Percentiles rank a stretch among this genome's conserved stretches.
Evolutionary conservation across 2,888 invertebrate species (phyloP).

Genomic region (Lutraria lutraria): DNA sequence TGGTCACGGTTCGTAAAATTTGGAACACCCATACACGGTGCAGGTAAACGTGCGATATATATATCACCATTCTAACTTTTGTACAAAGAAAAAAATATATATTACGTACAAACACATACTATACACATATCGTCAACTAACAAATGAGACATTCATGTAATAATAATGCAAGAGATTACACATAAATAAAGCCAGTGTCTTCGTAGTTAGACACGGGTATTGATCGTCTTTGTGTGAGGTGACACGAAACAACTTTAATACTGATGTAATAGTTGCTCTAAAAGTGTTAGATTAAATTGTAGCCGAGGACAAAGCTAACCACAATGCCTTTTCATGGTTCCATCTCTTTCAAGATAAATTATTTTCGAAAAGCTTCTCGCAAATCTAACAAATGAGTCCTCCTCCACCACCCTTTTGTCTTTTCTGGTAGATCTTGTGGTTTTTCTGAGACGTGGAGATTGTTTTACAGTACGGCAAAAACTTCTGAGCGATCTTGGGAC

Average conservation of each 20-base stretch:
- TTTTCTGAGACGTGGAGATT: background rate
- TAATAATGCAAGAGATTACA: no score
- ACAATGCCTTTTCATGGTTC: background rate
- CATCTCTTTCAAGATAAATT: background rate
- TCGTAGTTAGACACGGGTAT: background rate
- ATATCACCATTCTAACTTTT: no score
- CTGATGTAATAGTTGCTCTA: background rate
- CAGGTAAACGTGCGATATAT: no score
- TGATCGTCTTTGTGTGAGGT: background rate
- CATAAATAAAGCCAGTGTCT: no score
- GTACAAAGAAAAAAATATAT: no score
- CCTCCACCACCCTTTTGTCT: background rate
- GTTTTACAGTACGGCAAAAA: background rate
- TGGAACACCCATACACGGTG: no score
- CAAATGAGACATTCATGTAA: no score
- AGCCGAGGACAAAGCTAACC: background rate
- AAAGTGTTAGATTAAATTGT: background rate
- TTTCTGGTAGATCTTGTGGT: constrained; percentile 5
- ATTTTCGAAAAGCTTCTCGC: background rate
- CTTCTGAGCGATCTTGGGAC: background rate
- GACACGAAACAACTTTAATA: background rate
- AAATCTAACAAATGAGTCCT: background rate
- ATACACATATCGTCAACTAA: no score
- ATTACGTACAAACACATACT: no score
- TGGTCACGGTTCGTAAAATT: no score